Evolutionary conservation across 2,113 vertebrate genomes (phyloP).

Genomic region (Lophochroa leadbeateri): DNA sequence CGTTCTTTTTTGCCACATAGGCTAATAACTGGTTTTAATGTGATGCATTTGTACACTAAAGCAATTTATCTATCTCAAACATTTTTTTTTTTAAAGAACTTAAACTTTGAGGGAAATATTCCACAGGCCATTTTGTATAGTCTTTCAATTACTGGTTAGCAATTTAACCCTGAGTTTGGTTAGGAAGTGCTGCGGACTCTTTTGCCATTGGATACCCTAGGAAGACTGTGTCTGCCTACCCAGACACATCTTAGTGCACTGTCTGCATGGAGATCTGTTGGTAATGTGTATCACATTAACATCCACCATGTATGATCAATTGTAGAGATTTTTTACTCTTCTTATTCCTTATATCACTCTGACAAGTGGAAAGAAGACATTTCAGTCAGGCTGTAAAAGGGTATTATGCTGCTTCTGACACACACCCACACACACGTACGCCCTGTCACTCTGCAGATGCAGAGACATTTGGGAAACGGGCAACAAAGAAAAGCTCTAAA

Average conservation of each 20-base stretch:
- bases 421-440: neutral
- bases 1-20: neutral
- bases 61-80: neutral
- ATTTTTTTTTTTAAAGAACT: neutral
- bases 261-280: neutral
- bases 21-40: neutral
- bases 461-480: neutral
- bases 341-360: neutral
- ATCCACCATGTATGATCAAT: neutral
- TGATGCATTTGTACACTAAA: neutral
- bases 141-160: neutral
- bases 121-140: neutral
- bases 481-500: neutral
- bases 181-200: neutral
- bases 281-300: neutral
- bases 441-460: neutral
- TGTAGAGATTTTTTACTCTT: neutral
- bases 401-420: neutral
- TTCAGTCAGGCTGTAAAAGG: neutral
- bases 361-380: neutral
- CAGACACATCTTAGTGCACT: neutral
- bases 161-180: neutral
- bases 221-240: neutral
- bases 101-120: neutral
- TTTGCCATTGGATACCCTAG: neutral